phyloP scores from a whole-genome alignment of 2,888 invertebrate genomes.

The Torymus tubicola region DNA sequence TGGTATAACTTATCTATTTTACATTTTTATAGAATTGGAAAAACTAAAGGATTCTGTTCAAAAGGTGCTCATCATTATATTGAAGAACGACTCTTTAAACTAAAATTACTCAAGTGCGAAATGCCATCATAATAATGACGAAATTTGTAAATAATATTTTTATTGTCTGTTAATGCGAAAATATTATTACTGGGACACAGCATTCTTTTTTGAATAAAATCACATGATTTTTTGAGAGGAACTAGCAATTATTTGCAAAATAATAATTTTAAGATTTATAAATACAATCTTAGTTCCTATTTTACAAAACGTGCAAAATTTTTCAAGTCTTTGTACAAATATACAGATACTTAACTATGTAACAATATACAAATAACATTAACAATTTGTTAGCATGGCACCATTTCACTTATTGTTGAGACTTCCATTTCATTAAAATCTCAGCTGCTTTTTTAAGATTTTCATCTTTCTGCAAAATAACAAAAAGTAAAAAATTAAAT shows the following conservation, averaged over 20 bases:
- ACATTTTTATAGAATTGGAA: conserved; percentile 80
- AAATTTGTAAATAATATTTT: conserved; percentile 13
- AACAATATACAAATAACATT: neutral
- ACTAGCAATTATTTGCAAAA: neutral
- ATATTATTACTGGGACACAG: conserved; percentile 8
- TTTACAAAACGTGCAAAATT: conserved; percentile 38
- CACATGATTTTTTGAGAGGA: neutral
- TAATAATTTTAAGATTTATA: no score
- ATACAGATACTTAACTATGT: conserved; percentile 6
- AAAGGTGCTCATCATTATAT: conserved; percentile 86
- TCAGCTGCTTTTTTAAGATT: conserved; percentile 71
- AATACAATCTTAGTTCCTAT: neutral
- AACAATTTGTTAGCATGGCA: neutral
- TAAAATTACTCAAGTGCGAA: conserved; percentile 49
- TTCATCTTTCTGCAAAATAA: conserved; percentile 82
- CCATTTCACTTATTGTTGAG: conserved; percentile 40
- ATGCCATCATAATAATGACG: neutral
- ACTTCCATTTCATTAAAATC: conserved; percentile 74
- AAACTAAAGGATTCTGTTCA: conserved; percentile 86
- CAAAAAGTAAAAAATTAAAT: conserved; percentile 32
- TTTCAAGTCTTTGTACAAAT: conserved; percentile 29
- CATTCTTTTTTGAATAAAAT: conserved; percentile 9
- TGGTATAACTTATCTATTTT: neutral
- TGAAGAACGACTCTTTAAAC: conserved; percentile 79
- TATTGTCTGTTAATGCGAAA: neutral